Conservation (phyloP, 2,888 invertebrate genomes). For the Tenthredo distinguenda region DNA sequence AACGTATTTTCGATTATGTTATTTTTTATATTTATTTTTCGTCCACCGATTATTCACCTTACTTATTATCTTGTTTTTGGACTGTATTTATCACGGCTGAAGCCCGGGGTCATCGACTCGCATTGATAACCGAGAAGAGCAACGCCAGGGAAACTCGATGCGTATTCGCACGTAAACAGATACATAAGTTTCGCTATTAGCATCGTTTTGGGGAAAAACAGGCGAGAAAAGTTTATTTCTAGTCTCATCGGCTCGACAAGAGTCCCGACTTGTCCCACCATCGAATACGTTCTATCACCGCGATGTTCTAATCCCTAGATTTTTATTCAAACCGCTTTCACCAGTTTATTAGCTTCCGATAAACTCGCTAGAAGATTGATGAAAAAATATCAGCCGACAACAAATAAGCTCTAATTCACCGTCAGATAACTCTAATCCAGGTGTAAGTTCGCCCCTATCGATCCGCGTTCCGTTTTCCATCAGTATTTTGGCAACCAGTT, state of each 20-base stretch:
- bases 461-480: background rate
- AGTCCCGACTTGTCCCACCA: background rate
- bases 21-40: background rate
- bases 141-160: background rate
- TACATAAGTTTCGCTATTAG: background rate
- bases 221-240: background rate
- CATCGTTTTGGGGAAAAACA: background rate
- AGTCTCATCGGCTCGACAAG: background rate
- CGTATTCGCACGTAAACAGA: background rate
- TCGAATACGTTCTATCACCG: background rate
- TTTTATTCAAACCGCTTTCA: background rate
- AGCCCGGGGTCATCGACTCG: background rate
- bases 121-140: background rate
- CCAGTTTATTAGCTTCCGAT: slow-evolving; percentile 40
- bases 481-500: background rate
- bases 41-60: background rate
- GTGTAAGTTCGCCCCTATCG: slow-evolving; percentile 48
- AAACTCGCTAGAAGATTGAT: slow-evolving; percentile 51
- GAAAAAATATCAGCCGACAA: slow-evolving; percentile 52
- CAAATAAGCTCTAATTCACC: slow-evolving; percentile 50
- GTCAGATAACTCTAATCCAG: slow-evolving; percentile 52
- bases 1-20: background rate
- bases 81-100: background rate
- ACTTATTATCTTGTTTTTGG: slow-evolving; percentile 20
- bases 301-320: background rate